phyloP scores from a whole-genome alignment of 2,797 vertebrate species.

The Myotis findleyi region DNA sequence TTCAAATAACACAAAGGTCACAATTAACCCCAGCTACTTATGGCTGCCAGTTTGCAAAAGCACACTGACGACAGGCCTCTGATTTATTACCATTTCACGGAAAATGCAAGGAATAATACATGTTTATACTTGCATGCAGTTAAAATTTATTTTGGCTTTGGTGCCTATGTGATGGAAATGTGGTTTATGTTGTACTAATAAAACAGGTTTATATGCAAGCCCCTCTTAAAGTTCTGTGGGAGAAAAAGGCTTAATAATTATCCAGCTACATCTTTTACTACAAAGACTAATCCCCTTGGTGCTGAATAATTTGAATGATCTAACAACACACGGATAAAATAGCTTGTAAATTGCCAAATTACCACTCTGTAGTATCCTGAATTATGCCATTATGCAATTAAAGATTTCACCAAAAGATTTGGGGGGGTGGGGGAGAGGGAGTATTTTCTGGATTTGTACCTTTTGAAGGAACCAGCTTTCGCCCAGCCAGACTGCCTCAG shows the following conservation, averaged over 20 bases:
- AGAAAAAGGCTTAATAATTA: background rate
- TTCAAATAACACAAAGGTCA: conserved; percentile 88
- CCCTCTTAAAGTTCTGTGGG: conserved; percentile 3
- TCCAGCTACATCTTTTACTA: conserved; percentile 14
- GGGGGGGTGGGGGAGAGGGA: no score
- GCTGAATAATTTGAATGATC: conserved; percentile 47
- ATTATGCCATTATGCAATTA: conserved; percentile 27
- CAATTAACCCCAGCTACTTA: conserved; percentile 83
- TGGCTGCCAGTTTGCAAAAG: conserved; percentile 77
- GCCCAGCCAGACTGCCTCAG: background rate
- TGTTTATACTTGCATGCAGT: background rate
- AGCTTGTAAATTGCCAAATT: conserved; percentile 55
- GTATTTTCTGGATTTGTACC: conserved; percentile 20
- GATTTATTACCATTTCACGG: conserved; percentile 80
- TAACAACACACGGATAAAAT: conserved; percentile 51
- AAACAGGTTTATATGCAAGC: background rate
- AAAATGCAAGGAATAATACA: conserved; percentile 76
- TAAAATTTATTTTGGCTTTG: conserved; percentile 48
- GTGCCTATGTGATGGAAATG: background rate
- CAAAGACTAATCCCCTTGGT: conserved; percentile 17
- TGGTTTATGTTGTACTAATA: background rate
- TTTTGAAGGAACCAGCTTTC: background rate
- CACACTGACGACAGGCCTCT: conserved; percentile 80
- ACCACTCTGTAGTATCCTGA: background rate
- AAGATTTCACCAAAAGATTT: conserved; percentile 8